phyloP scores from a whole-genome alignment of 1,140 invertebrate species.

The Orius insidiosus region DNA sequence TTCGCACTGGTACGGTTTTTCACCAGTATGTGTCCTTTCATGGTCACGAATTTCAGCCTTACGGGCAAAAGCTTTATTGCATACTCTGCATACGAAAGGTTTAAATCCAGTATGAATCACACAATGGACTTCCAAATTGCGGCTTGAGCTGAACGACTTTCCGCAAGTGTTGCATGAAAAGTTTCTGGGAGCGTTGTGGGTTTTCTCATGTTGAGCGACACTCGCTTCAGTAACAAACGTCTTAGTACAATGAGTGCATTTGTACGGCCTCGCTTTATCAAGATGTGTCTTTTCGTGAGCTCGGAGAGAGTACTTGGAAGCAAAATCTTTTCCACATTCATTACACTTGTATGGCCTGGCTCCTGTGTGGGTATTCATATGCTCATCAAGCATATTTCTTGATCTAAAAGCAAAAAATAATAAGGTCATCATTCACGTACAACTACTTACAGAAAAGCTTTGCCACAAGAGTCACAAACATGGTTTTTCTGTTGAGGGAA shows the following conservation, averaged over 20 bases:
- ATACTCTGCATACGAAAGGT: constrained; percentile 48
- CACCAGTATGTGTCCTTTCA: constrained; percentile 67
- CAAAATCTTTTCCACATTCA: constrained; percentile 51
- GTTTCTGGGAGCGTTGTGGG: constrained; percentile 48
- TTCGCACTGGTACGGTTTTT: constrained; percentile 67
- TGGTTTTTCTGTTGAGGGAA: constrained; percentile 41
- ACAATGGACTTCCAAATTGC: constrained; percentile 57
- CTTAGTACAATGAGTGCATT: constrained; percentile 48
- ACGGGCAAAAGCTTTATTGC: constrained; percentile 55
- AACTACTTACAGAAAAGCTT: constrained; percentile 34
- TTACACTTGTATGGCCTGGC: constrained; percentile 44
- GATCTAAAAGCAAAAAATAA: constrained; percentile 29
- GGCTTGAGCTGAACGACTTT: constrained; percentile 54
- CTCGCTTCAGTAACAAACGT: constrained; percentile 58
- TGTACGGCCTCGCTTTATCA: constrained; percentile 44
- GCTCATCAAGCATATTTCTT: constrained; percentile 46
- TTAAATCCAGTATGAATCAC: constrained; percentile 51
- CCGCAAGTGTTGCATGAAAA: constrained; percentile 53
- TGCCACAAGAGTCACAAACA: constrained; percentile 42
- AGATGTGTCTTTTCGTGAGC: constrained; percentile 58
- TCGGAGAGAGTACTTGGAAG: constrained; percentile 58
- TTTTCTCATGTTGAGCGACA: constrained; percentile 50
- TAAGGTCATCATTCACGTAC: not conserved
- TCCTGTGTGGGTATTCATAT: constrained; percentile 51
- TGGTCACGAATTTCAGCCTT: constrained; percentile 60